Conservation (phyloP, 2,888 invertebrate species). For the Cheilosia impressa region DNA sequence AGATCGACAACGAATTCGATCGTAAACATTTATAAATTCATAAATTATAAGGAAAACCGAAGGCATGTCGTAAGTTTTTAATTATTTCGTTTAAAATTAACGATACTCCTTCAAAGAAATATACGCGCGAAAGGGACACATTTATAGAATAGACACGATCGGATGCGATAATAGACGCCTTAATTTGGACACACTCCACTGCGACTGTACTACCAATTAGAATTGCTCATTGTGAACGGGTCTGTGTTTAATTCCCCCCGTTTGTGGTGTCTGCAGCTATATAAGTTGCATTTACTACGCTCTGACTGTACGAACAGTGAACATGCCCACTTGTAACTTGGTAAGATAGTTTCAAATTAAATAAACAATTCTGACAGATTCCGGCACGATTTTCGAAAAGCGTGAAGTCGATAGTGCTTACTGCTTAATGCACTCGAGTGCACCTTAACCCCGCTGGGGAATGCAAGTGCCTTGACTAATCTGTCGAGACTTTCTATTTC, state of each 20-base stretch:
- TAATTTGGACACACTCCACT: slow-evolving; percentile 23
- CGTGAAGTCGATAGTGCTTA: slow-evolving; percentile 61
- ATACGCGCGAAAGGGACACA: slow-evolving; percentile 1
- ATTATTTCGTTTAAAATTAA: slow-evolving; percentile 41
- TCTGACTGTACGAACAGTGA: slow-evolving; percentile 14
- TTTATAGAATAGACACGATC: too few species aligned
- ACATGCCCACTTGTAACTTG: slow-evolving; percentile 65
- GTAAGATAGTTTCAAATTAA: slow-evolving; percentile 61
- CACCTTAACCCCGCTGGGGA: slow-evolving; percentile 17
- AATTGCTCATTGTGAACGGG: slow-evolving; percentile 44
- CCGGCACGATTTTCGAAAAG: slow-evolving; percentile 69
- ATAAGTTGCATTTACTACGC: slow-evolving; percentile 19
- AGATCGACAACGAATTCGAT: slow-evolving; percentile 37
- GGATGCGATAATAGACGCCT: slow-evolving; percentile 14
- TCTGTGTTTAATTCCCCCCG: slow-evolving; percentile 37
- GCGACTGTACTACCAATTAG: slow-evolving; percentile 17
- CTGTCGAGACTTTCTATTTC: slow-evolving; percentile 62
- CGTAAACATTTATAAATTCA: slow-evolving; percentile 52
- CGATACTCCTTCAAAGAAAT: background rate
- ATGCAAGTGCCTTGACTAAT: slow-evolving; percentile 21
- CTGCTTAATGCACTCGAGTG: slow-evolving; percentile 55
- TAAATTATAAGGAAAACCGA: slow-evolving; percentile 49
- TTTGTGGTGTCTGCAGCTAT: slow-evolving; percentile 27
- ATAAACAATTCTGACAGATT: slow-evolving; percentile 65
- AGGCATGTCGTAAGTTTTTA: slow-evolving; percentile 35